Evolutionary conservation across 1,140 invertebrate genomes (phyloP), one percentile per base, ranked within the genome.

Genomic region (Brachionus rotundiformis): DNA sequence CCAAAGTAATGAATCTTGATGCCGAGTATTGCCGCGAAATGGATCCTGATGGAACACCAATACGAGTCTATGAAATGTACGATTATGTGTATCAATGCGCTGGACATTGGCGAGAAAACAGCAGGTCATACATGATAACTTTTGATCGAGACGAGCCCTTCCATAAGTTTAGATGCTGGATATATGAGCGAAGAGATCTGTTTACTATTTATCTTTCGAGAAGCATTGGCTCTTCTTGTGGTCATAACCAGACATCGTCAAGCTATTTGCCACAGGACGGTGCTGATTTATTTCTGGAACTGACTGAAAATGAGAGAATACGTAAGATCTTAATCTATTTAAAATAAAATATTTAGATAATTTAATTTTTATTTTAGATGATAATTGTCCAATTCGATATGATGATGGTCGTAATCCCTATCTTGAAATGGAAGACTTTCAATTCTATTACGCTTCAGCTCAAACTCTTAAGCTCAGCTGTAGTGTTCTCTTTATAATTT

Each of bases 41-140:
- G 54, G 81, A 82, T 33, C 65, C 81, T 2, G 54, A 71, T 25
- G 81, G 81, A 29, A 82, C 81, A 19, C 81, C 81, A 5, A 73
- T 82, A 13, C 4, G 81, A 11, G 65, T 82, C 1, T 82, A 82
- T 39, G 81, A 82, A 41, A 68, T 71, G 63, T 27, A 44, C 25
- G 81, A 82, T 59, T 82, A 82, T 75, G 63, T 82, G 19, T 82
- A 82, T 75, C 65, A 73, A 23, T 82, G 81, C 49, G 81, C 81
- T 0, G 81, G 81, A 5, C 63, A 82, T 25, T 82, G 81, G 81
- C 29, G 81, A 23, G 81, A 82, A 49, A 61, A 82, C 49, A 44
- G 33, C 16, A 31, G 81, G 3, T 82, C 81, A 4, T 71, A 71
- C 2, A 73, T 82, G 81, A 71, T 82, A 3, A 82, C 81, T 13